Conservation (phyloP, 2,888 invertebrate species). For the Metacarcinus magister region DNA sequence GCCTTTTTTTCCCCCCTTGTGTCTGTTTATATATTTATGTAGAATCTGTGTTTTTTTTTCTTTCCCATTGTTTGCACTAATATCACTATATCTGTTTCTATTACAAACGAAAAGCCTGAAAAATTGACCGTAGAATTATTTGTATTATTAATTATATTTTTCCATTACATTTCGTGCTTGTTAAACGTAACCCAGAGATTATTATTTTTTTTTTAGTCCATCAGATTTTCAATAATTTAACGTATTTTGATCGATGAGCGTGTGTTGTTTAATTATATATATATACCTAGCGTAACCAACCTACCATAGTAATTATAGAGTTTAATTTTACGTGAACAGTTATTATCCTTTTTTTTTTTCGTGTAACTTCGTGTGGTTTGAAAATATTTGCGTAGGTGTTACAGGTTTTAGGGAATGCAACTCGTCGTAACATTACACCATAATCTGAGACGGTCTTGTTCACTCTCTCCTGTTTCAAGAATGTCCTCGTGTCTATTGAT, state of each 20-base stretch:
- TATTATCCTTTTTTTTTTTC: no score
- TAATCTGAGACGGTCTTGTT: not conserved
- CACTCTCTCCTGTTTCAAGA: not conserved
- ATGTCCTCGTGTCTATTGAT: not conserved
- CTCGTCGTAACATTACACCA: constrained; percentile 10
- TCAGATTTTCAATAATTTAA: not conserved
- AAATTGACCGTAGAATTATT: not conserved
- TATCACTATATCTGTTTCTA: no score
- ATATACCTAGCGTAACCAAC: no score
- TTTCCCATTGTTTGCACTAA: no score
- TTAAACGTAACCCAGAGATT: not conserved
- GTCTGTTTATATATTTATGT: no score
- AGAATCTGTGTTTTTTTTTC: no score
- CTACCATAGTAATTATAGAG: no score
- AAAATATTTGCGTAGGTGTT: not conserved
- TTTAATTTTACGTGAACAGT: no score
- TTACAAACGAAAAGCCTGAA: no score
- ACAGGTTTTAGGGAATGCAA: constrained; percentile 10
- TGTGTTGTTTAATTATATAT: not conserved
- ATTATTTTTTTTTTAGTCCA: not conserved
- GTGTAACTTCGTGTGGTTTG: not conserved
- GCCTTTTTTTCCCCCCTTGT: no score
- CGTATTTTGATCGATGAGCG: not conserved
- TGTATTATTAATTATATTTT: not conserved
- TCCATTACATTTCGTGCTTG: not conserved